Percentiles rank a stretch among this genome's conserved stretches.
These are phyloP conservation scores for Steatornis caripensis DNA, from an alignment of 2,113 vertebrate species.

Conservation along the genomic window DNA sequence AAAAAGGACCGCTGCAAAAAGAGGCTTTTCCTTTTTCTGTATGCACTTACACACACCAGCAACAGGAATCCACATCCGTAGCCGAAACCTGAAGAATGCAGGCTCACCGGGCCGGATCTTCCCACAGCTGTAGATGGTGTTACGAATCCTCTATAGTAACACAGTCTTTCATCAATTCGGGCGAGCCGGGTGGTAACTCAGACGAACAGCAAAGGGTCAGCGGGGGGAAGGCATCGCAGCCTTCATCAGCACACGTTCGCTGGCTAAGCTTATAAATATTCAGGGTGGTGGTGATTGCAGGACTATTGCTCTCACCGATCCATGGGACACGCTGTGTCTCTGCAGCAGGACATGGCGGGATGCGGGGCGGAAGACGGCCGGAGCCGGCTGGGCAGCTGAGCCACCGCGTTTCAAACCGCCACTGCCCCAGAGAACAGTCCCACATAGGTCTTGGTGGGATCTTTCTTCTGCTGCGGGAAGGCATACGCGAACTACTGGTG, in stretches of 20 bases:
- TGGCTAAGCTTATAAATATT: background rate
- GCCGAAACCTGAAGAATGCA: background rate
- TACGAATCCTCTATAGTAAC: background rate
- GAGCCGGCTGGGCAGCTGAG: background rate
- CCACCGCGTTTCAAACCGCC: background rate
- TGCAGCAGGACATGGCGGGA: background rate
- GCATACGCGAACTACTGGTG: rapidly evolving
- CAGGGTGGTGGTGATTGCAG: rapidly evolving
- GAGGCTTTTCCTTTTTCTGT: background rate
- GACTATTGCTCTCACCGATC: background rate
- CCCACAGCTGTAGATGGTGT: background rate
- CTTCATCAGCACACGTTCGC: background rate
- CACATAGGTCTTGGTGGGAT: background rate
- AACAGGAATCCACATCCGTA: background rate
- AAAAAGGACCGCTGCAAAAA: background rate
- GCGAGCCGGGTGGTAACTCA: background rate
- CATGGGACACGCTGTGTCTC: background rate
- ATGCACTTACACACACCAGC: background rate
- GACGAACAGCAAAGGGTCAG: background rate
- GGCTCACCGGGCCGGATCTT: background rate
- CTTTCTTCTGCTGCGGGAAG: background rate
- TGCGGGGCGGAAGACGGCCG: background rate
- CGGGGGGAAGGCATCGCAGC: background rate
- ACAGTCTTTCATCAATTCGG: rapidly evolving
- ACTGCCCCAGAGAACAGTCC: background rate